Conservation (phyloP, 2,888 invertebrate genomes). For the Toxonevra muliebris region DNA sequence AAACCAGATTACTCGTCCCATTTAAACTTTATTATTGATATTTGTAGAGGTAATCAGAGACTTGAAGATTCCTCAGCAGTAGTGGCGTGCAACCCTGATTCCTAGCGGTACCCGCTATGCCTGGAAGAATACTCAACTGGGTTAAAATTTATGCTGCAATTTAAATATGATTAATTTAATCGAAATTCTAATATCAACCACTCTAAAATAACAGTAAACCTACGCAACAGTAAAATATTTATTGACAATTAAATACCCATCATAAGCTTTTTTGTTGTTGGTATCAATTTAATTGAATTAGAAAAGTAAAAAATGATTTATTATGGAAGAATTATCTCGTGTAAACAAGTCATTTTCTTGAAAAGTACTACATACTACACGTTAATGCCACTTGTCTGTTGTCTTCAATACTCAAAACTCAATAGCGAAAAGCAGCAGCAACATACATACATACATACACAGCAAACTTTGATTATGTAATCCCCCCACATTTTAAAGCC, state of each 20-base stretch:
- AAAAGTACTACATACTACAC: conserved; percentile 15
- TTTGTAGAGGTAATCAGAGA: no score
- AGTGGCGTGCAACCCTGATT: no score
- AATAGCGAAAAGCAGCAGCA: not conserved
- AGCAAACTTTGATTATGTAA: not conserved
- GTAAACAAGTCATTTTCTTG: conserved; percentile 52
- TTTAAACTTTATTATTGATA: no score
- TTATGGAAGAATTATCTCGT: conserved; percentile 59
- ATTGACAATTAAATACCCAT: conserved; percentile 31
- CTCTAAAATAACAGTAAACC: no score
- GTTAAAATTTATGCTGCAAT: no score
- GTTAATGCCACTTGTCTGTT: conserved; percentile 19
- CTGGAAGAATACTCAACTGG: no score
- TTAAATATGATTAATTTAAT: no score
- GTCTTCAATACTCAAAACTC: not conserved
- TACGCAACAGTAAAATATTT: not conserved
- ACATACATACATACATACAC: not conserved
- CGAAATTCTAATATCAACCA: no score
- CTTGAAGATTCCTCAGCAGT: no score
- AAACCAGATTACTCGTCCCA: no score
- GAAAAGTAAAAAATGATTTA: conserved; percentile 51
- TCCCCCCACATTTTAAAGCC: not conserved
- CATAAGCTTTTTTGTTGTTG: conserved; percentile 2
- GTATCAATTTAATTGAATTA: conserved; percentile 32
- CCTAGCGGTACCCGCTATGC: no score